Evolutionary conservation across 2,888 invertebrate genomes (phyloP), one percentile per base, ranked within the genome.

Genomic region (Alloplasta piceator): DNA sequence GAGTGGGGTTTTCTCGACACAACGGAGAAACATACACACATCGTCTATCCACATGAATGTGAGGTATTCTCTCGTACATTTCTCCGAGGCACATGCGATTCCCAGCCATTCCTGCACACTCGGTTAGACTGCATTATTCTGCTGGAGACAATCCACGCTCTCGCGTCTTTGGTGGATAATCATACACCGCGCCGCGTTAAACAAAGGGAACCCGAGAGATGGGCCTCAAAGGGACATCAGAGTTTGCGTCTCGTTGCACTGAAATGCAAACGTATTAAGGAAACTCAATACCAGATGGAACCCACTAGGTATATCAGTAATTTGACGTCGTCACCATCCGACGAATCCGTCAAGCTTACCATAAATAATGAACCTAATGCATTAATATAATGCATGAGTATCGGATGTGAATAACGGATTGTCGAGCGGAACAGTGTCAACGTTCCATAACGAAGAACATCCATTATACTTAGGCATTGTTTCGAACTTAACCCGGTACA

Each of bases 131-230:
- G 16, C 12, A 64, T 78, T 77, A 60, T 81, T 78, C 77, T 78
- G 73, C 36, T 60, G 48, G 74, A 70, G 73, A 70, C 77, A 81
- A 6, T 50, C 26, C 26, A 26, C 3, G 26, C 41, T 36, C 68
- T 78, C 52, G 46, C 56, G 55, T 77, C 68, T 81, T 74, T 52
- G 73, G 73, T 55, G 70, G 72, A 73, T 64, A 78, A 78, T 78
- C 73, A 70, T 58, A 60, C 64, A 73, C 73, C 63, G 64, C 48
- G 46, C 56, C 26, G 26, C 26, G 26, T 41, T 66, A 71, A 26
- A 72, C 80, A 76, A 76, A 76, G 55, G 66, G 16, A 6, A 4
- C 50, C 5, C 16, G 61, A 52, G 60, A 26, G 36, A 72, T 56
- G 67, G 6, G 66, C 48, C 50, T 26, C 63, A 48, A 63, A 73